Percentiles rank a stretch among this genome's conserved stretches.
Evolutionary conservation across 2,797 vertebrate genomes (phyloP).

Genomic region (Paedocypris micromegethes): DNA sequence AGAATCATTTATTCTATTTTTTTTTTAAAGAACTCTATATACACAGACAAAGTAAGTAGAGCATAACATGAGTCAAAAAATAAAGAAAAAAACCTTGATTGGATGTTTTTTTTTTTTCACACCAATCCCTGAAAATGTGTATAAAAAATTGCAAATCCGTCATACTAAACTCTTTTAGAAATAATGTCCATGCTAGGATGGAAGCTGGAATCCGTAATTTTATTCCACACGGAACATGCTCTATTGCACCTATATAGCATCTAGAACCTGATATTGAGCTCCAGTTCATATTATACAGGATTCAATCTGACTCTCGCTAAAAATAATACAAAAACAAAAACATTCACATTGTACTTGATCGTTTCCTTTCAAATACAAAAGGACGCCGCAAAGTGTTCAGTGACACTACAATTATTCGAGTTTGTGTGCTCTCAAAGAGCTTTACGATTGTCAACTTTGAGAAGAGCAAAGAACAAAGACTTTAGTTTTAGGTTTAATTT

Average conservation of each 20-base stretch:
- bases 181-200: neutral
- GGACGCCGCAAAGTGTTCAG: too few species aligned
- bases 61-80: neutral
- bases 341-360: too few species aligned
- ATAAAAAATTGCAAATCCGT: neutral
- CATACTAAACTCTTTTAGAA: neutral
- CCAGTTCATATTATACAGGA: slow-evolving; percentile 6
- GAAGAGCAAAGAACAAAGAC: too few species aligned
- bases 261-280: slow-evolving; percentile 12
- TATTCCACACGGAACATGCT: slow-evolving; percentile 1
- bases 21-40: neutral
- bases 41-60: neutral
- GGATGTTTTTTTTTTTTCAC: slow-evolving; percentile 4
- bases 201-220: neutral
- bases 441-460: too few species aligned
- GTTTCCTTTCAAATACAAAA: too few species aligned
- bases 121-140: neutral
- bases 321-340: too few species aligned
- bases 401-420: too few species aligned
- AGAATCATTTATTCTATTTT: neutral
- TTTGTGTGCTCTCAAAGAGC: too few species aligned
- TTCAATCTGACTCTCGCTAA: neutral
- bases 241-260: slow-evolving; percentile 26
- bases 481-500: too few species aligned
- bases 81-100: neutral